Conservation (phyloP, 2,797 vertebrate genomes). For the Perodicticus potto region DNA sequence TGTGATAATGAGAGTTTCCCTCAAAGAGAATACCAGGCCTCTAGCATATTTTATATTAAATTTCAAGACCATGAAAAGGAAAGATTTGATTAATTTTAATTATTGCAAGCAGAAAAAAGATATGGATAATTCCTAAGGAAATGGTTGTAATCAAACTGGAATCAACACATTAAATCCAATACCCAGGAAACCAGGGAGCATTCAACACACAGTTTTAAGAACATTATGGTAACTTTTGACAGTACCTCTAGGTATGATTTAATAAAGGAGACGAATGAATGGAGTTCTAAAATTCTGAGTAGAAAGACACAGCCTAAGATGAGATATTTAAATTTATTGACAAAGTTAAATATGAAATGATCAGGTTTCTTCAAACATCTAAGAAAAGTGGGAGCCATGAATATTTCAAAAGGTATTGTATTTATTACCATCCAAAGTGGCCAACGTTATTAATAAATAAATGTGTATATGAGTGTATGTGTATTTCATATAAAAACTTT, state of each 20-base stretch:
- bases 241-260: background rate
- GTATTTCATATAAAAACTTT: background rate
- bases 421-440: background rate
- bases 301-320: slow-evolving; percentile 1
- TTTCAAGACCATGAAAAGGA: slow-evolving; percentile 51
- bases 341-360: background rate
- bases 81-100: slow-evolving; percentile 72
- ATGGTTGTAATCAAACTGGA: slow-evolving; percentile 59
- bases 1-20: slow-evolving; percentile 44
- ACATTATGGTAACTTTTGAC: background rate
- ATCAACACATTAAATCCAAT: slow-evolving; percentile 59
- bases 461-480: background rate
- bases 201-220: background rate
- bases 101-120: slow-evolving; percentile 50
- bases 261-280: slow-evolving; percentile 25
- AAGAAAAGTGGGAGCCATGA: background rate
- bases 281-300: slow-evolving; percentile 12
- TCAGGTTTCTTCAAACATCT: background rate
- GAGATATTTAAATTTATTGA: background rate
- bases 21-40: slow-evolving; percentile 8
- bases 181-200: background rate
- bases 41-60: slow-evolving; percentile 62
- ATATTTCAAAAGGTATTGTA: background rate
- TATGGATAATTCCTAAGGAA: slow-evolving; percentile 66
- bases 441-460: background rate